These are phyloP conservation scores for Alentia gelatinosa DNA, from an alignment of 2,888 invertebrate genomes.

Conservation along the genomic window DNA sequence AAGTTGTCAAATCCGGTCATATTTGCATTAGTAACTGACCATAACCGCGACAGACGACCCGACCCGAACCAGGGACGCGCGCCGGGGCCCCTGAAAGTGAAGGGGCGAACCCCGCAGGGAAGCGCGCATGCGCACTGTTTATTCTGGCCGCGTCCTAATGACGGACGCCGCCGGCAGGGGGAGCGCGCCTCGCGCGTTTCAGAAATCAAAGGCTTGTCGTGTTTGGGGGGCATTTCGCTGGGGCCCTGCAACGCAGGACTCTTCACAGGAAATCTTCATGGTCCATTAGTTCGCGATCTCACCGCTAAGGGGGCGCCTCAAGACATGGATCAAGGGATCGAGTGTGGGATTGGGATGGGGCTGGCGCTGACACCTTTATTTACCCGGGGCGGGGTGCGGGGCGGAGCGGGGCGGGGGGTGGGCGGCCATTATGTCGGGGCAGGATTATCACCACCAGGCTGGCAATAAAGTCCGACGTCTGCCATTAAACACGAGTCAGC, in stretches of 20 bases:
- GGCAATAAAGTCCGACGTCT: too few species aligned
- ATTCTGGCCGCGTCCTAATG: conserved; percentile 19
- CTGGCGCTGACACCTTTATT: not conserved
- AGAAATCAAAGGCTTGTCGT: conserved; percentile 29
- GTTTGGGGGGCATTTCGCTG: not conserved
- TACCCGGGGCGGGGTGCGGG: not conserved
- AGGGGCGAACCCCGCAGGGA: not conserved
- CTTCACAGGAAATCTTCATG: conserved; percentile 38
- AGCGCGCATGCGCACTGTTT: not conserved
- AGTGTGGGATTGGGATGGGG: not conserved
- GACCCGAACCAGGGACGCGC: not conserved
- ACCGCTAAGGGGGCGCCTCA: conserved; percentile 13
- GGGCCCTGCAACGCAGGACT: not conserved
- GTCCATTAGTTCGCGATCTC: conserved; percentile 41
- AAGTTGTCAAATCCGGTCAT: not conserved
- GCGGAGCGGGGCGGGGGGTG: not conserved
- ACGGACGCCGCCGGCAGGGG: conserved; percentile 14
- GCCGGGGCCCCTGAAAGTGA: not conserved
- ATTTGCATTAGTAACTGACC: not conserved
- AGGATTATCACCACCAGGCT: not conserved
- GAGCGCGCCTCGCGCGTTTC: not conserved
- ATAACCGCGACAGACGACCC: not conserved
- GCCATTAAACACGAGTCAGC: too few species aligned
- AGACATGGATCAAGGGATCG: conserved; percentile 40
- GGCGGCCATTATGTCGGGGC: not conserved